Conservation (phyloP, 2,888 invertebrate species). For the Leptogaster cylindrica region DNA sequence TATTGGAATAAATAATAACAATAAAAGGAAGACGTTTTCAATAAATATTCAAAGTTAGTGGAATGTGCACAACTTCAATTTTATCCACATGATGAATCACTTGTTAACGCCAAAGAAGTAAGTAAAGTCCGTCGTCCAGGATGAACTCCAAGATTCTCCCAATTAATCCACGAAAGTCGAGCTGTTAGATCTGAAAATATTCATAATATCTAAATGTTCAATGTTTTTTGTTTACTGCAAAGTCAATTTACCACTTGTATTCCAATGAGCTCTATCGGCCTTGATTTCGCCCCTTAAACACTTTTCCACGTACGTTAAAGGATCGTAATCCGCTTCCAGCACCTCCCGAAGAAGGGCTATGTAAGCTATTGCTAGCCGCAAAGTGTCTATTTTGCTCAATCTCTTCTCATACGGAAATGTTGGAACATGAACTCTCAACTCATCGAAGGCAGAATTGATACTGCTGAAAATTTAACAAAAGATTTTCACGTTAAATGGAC, state of each 20-base stretch:
- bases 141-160: slow-evolving; percentile 96
- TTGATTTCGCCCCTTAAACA: slow-evolving; percentile 89
- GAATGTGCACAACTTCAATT: background rate
- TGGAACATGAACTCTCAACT: slow-evolving; percentile 95
- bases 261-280: slow-evolving; percentile 90
- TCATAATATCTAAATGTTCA: slow-evolving; percentile 26
- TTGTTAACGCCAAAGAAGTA: slow-evolving; percentile 79
- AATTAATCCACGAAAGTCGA: slow-evolving; percentile 97
- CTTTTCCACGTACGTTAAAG: slow-evolving; percentile 91
- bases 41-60: background rate
- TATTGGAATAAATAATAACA: no score
- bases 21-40: slow-evolving; percentile 3
- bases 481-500: background rate
- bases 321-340: slow-evolving; percentile 86
- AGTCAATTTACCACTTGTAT: slow-evolving; percentile 81
- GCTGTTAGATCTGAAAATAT: slow-evolving; percentile 86
- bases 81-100: slow-evolving; percentile 64
- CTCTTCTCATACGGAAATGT: slow-evolving; percentile 99
- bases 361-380: slow-evolving; percentile 95
- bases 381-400: slow-evolving; percentile 97
- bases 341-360: slow-evolving; percentile 92
- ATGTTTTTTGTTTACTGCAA: background rate
- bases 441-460: slow-evolving; percentile 99
- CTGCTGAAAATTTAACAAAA: slow-evolving; percentile 73
- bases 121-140: slow-evolving; percentile 84